A percentile compares a stretch with the other conserved stretches of the same genome.
These are phyloP conservation scores for Eupeodes latifasciatus DNA, from an alignment of 2,888 invertebrate genomes.

Conservation along the genomic window DNA sequence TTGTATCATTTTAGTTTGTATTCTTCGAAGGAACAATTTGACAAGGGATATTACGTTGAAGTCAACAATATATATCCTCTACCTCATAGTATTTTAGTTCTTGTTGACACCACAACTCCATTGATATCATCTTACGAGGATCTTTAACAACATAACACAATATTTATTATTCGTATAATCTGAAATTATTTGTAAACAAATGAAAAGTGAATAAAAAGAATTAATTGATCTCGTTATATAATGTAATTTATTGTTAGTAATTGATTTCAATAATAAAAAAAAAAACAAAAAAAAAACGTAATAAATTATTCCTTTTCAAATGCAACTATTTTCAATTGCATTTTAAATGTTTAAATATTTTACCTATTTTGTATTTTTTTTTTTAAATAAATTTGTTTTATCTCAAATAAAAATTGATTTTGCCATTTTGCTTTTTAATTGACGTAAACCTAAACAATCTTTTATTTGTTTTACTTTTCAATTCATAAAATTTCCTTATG, in stretches of 20 bases:
- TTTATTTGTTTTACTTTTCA: neutral
- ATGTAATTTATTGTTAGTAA: conserved; percentile 71
- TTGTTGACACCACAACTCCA: conserved; percentile 87
- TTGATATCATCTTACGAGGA: conserved; percentile 82
- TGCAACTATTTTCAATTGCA: conserved; percentile 22
- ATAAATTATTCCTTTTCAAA: conserved; percentile 13
- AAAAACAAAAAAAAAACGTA: neutral
- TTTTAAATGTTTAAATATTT: conserved; percentile 52
- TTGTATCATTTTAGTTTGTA: conserved; percentile 84
- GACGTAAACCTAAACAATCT: conserved; percentile 69
- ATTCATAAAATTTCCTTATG: conserved; percentile 63
- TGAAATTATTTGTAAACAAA: neutral
- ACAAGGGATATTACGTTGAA: conserved; percentile 85
- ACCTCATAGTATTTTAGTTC: conserved; percentile 86
- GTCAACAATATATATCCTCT: conserved; percentile 86
- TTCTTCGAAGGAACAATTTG: conserved; percentile 85
- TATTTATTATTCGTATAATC: too few species aligned
- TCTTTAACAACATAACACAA: conserved; percentile 44
- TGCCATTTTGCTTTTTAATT: conserved; percentile 70
- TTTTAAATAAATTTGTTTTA: neutral
- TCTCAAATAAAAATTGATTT: conserved; percentile 35
- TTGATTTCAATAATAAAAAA: conserved; percentile 60
- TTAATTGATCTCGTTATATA: conserved; percentile 50
- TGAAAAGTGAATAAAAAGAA: neutral
- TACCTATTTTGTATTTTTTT: conserved; percentile 26